phyloP scores from a whole-genome alignment of 53 echinoderm and acorn worm species.

The Stichopus horrens region DNA sequence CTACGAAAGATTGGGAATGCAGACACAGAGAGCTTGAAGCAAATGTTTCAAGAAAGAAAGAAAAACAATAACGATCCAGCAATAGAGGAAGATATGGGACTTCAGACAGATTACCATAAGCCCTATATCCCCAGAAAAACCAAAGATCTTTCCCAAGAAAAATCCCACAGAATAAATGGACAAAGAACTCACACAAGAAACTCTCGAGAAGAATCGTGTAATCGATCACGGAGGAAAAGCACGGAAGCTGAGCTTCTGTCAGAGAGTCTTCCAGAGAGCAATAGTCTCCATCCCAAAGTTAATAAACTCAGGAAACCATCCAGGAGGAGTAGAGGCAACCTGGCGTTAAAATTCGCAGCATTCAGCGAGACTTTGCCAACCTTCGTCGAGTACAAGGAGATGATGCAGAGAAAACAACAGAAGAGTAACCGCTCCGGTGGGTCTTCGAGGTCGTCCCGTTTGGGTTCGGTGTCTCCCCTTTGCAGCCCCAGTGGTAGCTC shows the following conservation, averaged over 20 bases:
- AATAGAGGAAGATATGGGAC: not conserved
- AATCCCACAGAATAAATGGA: too few species aligned
- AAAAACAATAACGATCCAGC: too few species aligned
- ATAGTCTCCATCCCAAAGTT: not conserved
- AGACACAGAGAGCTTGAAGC: not conserved
- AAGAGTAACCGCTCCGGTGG: not conserved
- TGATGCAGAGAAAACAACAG: not conserved
- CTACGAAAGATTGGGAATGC: not conserved
- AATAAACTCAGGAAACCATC: not conserved
- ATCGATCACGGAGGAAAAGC: not conserved
- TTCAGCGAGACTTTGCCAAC: constrained; percentile 6
- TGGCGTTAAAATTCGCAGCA: constrained; percentile 21
- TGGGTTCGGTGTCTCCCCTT: constrained; percentile 18
- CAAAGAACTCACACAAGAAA: not conserved
- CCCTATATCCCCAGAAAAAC: not conserved
- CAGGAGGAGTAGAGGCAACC: not conserved
- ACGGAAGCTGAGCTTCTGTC: not conserved
- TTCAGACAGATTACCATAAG: not conserved
- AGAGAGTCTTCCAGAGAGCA: not conserved
- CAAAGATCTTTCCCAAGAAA: not conserved
- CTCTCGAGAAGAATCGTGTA: not conserved
- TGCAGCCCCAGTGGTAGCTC: constrained; percentile 43
- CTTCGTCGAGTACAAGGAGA: constrained; percentile 17
- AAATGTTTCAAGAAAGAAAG: not conserved
- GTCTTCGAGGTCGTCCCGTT: not conserved